Percentiles rank a stretch among this genome's conserved stretches.
These are phyloP conservation scores for Thaumetopoea pityocampa DNA, from an alignment of 1,140 invertebrate genomes.

Conservation along the genomic window DNA sequence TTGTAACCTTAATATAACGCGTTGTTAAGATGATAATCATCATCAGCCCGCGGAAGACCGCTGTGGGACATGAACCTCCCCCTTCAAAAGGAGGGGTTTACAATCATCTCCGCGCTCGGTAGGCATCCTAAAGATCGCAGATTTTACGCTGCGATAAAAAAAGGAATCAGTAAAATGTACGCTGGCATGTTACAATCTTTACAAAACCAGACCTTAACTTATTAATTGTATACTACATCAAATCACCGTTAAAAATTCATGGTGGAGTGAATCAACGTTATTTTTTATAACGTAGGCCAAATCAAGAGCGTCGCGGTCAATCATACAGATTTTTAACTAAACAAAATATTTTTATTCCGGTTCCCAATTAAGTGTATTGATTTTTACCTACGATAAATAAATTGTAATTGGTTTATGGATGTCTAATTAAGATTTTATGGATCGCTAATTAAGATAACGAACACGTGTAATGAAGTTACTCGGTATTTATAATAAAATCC, in stretches of 20 bases:
- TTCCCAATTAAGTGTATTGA: constrained; percentile 10
- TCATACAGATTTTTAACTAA: constrained; percentile 18
- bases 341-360: constrained; percentile 10
- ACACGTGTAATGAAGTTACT: constrained; percentile 9
- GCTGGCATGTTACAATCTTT: no score
- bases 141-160: no score
- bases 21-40: no score
- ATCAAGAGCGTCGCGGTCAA: constrained; percentile 15
- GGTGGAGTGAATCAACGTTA: constrained; percentile 7
- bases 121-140: no score
- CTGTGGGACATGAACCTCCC: no score
- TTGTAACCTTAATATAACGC: no score
- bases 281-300: constrained; percentile 13
- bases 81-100: no score
- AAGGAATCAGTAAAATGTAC: no score
- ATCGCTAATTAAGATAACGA: constrained; percentile 13
- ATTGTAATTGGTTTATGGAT: constrained; percentile 16
- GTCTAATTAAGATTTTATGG: constrained; percentile 14
- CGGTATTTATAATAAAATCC: constrained; percentile 9
- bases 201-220: no score
- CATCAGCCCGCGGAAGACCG: no score
- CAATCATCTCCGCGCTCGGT: no score
- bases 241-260: constrained; percentile 15
- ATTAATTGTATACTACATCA: constrained; percentile 16
- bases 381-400: constrained; percentile 11